Conservation (phyloP, 2,888 invertebrate genomes). For the Rutpela maculata region DNA sequence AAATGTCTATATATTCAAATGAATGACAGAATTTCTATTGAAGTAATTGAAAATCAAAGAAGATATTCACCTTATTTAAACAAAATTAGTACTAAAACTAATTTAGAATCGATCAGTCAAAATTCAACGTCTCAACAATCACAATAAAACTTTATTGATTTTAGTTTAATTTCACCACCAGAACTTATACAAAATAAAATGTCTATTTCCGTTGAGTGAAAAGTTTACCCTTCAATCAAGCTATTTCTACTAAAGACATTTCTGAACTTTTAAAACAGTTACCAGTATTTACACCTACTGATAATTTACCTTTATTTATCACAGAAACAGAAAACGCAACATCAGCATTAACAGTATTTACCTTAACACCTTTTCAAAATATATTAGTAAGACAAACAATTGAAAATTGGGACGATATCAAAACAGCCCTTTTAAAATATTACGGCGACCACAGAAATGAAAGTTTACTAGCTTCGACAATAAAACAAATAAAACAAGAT, state of each 20-base stretch:
- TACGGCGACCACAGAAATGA: conserved; percentile 11
- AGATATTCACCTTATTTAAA: not conserved
- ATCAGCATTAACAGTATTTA: no score
- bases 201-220: no score
- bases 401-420: not conserved
- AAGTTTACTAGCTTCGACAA: not conserved
- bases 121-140: not conserved
- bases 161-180: not conserved
- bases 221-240: no score
- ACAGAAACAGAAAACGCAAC: not conserved
- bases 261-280: not conserved
- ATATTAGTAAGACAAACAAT: not conserved
- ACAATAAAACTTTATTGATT: no score
- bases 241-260: no score
- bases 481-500: not conserved
- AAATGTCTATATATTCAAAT: not conserved
- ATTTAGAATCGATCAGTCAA: not conserved
- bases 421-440: not conserved
- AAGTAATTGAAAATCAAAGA: not conserved
- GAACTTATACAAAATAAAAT: no score
- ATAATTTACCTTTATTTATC: conserved; percentile 21
- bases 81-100: not conserved
- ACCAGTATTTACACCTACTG: conserved; percentile 8
- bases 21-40: not conserved
- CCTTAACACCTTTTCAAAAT: conserved; percentile 7